Evolutionary conservation across 2,888 invertebrate genomes (phyloP), one percentile per base, ranked within the genome.

Genomic region (Epicampocera succincta): DNA sequence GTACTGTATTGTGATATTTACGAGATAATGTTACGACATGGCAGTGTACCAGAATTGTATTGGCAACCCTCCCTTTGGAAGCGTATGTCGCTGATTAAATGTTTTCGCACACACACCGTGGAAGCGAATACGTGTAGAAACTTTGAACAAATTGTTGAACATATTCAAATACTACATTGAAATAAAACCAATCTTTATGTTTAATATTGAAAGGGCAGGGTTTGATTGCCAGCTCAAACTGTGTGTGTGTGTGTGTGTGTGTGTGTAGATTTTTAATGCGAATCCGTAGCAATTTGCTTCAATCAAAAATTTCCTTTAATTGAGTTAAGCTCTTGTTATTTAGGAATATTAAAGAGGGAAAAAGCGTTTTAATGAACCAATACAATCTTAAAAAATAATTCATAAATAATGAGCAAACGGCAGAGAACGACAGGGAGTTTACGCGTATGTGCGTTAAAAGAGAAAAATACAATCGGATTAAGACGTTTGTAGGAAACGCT

Each of bases 231-330:
- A 56, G n/a, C 19, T 13, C 3, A n/a, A 42, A 2, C 13, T 13
- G 17, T 15, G 25, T 44, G 17, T 25, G 0, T 29, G 11, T 33
- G 6, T 42, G n/a, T 56, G 19, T 33, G 38, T 15, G 17, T 44
- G 9, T 52, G 19, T 40, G 11, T 56, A 17, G 19, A 3, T 50
- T 50, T 54, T 69, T 69, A 54, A 52, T 66, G 44, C 11, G 63
- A 78, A 78, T 72, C 50, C 60, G 50, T 40, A 71, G 61, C 54
- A 82, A 74, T 78, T 77, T 82, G 44, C 54, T 74, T 82, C 60
- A 82, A 78, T 82, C 60, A 82, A 72, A 61, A 48, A 61, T 56
- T 74, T 65, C 25, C 65, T 71, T 75, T 82, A 78, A 82, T 78
- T 75, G 74, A 66, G 78, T 78, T 82, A 75, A 75, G 60, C 74